Conservation (phyloP, 1,140 invertebrate genomes). For the Galleria mellonella region DNA sequence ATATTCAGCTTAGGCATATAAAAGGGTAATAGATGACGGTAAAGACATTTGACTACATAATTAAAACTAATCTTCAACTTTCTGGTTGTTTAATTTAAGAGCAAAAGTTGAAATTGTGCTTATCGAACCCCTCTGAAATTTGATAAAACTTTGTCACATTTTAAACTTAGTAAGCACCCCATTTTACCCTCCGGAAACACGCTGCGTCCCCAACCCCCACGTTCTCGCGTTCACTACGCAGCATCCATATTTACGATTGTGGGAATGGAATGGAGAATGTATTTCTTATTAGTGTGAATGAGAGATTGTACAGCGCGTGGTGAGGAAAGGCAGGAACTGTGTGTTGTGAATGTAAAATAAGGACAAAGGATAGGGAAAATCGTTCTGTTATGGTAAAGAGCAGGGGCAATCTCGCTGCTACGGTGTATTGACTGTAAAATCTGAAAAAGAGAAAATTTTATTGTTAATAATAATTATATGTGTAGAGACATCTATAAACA, state of each 20-base stretch:
- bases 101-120: slow-evolving; percentile 4
- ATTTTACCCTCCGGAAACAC: slow-evolving; percentile 20
- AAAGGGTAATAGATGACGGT: too few species aligned
- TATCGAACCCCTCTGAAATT: slow-evolving; percentile 16
- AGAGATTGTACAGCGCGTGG: slow-evolving; percentile 16
- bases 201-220: slow-evolving; percentile 8
- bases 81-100: not conserved
- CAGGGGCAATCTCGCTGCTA: not conserved
- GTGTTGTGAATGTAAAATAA: slow-evolving; percentile 27
- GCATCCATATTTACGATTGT: slow-evolving; percentile 47
- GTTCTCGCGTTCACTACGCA: slow-evolving; percentile 32
- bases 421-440: slow-evolving; percentile 10
- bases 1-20: too few species aligned
- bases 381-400: too few species aligned
- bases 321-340: slow-evolving; percentile 22
- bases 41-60: too few species aligned
- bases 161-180: slow-evolving; percentile 15
- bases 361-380: slow-evolving; percentile 19
- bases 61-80: too few species aligned
- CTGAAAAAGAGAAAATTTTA: too few species aligned
- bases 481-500: too few species aligned
- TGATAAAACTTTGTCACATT: slow-evolving; percentile 22
- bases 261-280: slow-evolving; percentile 12
- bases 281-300: slow-evolving; percentile 12
- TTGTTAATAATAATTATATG: too few species aligned